A percentile compares a stretch with the other conserved stretches of the same genome.
phyloP scores from a whole-genome alignment of 1,140 invertebrate genomes.

The Hyposmocoma kahamanoa region DNA sequence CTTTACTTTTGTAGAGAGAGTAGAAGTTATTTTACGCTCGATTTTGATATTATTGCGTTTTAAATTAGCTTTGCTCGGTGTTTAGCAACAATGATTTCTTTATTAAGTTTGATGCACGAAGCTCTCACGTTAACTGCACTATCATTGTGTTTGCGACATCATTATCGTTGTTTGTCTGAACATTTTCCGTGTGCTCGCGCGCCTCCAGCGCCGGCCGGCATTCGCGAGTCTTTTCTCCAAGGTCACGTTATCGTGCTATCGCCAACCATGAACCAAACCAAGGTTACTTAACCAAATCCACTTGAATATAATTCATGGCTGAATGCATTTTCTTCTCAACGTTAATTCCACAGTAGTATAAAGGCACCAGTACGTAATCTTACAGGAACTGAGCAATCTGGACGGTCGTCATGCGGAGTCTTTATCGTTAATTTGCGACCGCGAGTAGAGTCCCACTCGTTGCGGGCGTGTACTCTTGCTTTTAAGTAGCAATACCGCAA shows the following conservation, averaged over 20 bases:
- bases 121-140: conserved; percentile 28
- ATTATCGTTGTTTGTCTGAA: conserved; percentile 58
- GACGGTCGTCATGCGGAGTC: conserved; percentile 32
- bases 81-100: conserved; percentile 1
- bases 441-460: conserved; percentile 19
- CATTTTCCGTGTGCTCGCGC: conserved; percentile 49
- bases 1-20: no score
- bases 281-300: conserved; percentile 24
- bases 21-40: not conserved
- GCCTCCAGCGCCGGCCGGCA: conserved; percentile 58
- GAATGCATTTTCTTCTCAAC: no score
- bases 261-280: conserved; percentile 47
- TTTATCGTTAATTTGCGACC: conserved; percentile 52
- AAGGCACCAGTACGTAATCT: conserved; percentile 38
- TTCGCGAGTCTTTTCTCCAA: conserved; percentile 55
- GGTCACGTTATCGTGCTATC: conserved; percentile 69
- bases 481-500: conserved; percentile 41
- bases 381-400: conserved; percentile 65
- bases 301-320: conserved; percentile 9
- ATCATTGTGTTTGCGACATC: conserved; percentile 34
- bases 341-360: no score
- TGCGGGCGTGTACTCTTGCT: conserved; percentile 41
- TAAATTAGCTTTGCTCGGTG: not conserved
- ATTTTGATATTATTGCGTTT: not conserved
- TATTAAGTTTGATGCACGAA: conserved; percentile 4